phyloP scores from a whole-genome alignment of 2,113 vertebrate species.

The Bubo blakistoni region DNA sequence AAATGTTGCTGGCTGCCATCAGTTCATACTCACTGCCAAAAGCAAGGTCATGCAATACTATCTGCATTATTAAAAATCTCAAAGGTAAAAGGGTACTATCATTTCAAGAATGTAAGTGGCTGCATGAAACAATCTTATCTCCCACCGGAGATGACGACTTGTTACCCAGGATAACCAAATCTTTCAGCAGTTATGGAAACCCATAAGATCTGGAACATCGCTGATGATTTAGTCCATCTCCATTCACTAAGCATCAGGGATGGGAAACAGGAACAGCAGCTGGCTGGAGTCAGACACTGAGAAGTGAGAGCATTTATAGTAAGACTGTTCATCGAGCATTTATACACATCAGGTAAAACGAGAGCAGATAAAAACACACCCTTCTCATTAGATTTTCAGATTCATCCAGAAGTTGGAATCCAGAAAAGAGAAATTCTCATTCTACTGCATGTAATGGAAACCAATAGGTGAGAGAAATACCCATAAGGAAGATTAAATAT shows the following conservation, averaged over 20 bases:
- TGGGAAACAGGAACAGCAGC: not conserved
- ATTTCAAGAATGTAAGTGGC: not conserved
- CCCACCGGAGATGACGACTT: not conserved
- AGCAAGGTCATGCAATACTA: not conserved
- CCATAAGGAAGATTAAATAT: not conserved
- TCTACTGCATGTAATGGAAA: not conserved
- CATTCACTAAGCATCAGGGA: not conserved
- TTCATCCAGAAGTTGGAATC: not conserved
- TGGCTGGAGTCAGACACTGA: not conserved
- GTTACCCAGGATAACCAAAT: not conserved
- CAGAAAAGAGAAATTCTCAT: not conserved
- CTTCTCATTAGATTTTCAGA: not conserved
- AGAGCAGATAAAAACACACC: not conserved
- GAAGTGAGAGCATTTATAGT: not conserved
- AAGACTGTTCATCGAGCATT: not conserved
- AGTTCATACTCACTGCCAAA: not conserved
- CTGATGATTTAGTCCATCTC: not conserved
- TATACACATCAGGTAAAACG: not conserved
- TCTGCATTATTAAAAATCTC: not conserved
- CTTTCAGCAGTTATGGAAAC: not conserved
- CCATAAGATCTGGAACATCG: not conserved
- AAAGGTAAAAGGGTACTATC: not conserved
- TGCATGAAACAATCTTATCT: not conserved
- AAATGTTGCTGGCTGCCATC: not conserved
- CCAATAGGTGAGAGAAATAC: not conserved